A percentile compares a stretch with the other conserved stretches of the same genome.
These are phyloP conservation scores for Agrochola lota DNA, from an alignment of 2,888 invertebrate genomes.

Conservation along the genomic window DNA sequence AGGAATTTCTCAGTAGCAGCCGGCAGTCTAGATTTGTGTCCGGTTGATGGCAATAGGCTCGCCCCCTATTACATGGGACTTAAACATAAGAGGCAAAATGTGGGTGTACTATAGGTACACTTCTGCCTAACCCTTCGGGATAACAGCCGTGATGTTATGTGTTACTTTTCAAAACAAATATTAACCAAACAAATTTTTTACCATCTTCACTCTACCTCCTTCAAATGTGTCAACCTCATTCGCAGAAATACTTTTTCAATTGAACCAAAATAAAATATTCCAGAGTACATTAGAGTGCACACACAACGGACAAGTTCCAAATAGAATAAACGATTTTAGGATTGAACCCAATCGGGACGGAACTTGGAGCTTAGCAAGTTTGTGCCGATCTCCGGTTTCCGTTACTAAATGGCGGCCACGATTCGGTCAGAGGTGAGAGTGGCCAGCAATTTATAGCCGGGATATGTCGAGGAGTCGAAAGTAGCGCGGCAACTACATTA, in stretches of 20 bases:
- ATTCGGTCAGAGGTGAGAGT: constrained; percentile 67
- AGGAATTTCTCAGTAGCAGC: background rate
- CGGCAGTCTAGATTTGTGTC: background rate
- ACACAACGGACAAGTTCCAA: constrained; percentile 52
- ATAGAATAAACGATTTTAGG: constrained; percentile 72
- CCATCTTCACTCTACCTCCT: background rate
- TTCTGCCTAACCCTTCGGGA: background rate
- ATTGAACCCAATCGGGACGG: constrained; percentile 69
- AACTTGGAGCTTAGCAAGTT: constrained; percentile 74
- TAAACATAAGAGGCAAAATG: background rate
- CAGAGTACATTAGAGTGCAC: constrained; percentile 17
- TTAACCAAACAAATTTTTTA: background rate
- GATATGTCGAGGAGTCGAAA: constrained; percentile 49
- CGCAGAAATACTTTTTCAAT: constrained; percentile 23
- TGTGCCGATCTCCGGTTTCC: constrained; percentile 75
- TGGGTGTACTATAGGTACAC: background rate
- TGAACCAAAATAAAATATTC: constrained; percentile 37
- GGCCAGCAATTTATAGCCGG: constrained; percentile 45
- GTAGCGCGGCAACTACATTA: constrained; percentile 44
- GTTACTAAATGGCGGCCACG: constrained; percentile 76
- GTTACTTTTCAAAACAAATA: background rate
- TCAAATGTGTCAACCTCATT: background rate
- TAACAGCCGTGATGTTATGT: background rate
- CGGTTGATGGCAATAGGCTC: background rate
- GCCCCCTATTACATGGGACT: background rate